Conservation (phyloP, 2,113 vertebrate genomes). For the Cephalopterus ornatus region DNA sequence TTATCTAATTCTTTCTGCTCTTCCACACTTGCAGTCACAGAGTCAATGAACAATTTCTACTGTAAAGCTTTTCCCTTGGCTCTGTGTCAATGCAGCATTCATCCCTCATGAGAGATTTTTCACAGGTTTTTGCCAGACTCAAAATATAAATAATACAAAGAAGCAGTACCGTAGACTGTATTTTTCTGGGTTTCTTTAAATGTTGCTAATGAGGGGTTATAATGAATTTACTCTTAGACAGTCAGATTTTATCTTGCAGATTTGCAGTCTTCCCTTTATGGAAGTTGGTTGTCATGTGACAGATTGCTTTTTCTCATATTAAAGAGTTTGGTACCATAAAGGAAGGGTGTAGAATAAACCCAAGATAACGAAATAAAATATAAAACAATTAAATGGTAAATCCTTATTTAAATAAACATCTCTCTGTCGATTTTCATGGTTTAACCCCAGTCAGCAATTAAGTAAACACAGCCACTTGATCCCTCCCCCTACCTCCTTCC, state of each 20-base stretch:
- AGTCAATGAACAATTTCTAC: conserved; percentile 26
- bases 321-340: background rate
- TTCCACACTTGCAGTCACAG: conserved; percentile 5
- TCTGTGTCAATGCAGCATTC: background rate
- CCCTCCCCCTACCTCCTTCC: background rate
- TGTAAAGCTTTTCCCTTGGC: background rate
- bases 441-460: background rate
- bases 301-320: background rate
- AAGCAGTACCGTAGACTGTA: background rate
- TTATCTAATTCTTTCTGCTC: conserved; percentile 19
- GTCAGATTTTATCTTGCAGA: background rate
- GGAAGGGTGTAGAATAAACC: background rate
- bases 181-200: background rate
- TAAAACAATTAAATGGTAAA: background rate
- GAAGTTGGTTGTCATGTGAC: background rate
- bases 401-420: too few species aligned
- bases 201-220: background rate
- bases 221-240: background rate
- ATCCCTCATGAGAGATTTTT: background rate
- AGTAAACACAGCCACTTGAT: background rate
- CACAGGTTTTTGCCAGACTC: background rate
- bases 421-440: background rate
- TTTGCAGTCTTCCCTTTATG: background rate
- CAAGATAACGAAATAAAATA: background rate
- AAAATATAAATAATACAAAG: background rate